These are phyloP conservation scores for Deilephila elpenor DNA, from an alignment of 2,888 invertebrate species.

Conservation along the genomic window DNA sequence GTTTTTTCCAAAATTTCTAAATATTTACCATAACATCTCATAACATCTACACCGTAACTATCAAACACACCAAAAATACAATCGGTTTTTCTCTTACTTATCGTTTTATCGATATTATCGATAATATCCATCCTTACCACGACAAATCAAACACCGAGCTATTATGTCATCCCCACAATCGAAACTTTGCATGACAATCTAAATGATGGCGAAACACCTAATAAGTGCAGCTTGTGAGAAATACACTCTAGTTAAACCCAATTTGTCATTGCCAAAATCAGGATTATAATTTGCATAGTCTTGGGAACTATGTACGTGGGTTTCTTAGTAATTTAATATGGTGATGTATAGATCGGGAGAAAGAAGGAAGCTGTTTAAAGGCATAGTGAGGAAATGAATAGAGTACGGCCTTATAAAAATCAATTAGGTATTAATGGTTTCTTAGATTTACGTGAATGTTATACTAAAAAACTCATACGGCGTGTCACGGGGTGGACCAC, in stretches of 20 bases:
- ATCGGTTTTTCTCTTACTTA: not conserved
- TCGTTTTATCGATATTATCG: slow-evolving; percentile 33
- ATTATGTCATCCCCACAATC: slow-evolving; percentile 82
- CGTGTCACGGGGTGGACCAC: too few relatives aligned
- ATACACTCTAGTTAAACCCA: slow-evolving; percentile 44
- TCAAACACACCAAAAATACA: not conserved
- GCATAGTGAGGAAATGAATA: too few relatives aligned
- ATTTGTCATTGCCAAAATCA: slow-evolving; percentile 77
- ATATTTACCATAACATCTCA: not conserved
- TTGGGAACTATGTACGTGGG: slow-evolving; percentile 16
- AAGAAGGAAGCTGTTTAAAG: not conserved
- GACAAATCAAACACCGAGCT: slow-evolving; percentile 78
- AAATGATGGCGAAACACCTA: slow-evolving; percentile 72
- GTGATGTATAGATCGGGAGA: not conserved
- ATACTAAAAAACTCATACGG: too few relatives aligned
- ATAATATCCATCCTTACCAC: slow-evolving; percentile 50
- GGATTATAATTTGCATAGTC: slow-evolving; percentile 12
- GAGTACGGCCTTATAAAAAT: not conserved
- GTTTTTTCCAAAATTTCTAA: too few relatives aligned
- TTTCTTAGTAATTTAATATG: not conserved
- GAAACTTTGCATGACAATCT: slow-evolving; percentile 81
- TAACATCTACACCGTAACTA: not conserved
- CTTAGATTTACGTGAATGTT: too few relatives aligned
- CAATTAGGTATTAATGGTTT: too few relatives aligned
- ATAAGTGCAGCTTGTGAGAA: slow-evolving; percentile 63